Base-by-base conservation (phyloP, 2,888 invertebrate species). In the Neria commutata region DNA sequence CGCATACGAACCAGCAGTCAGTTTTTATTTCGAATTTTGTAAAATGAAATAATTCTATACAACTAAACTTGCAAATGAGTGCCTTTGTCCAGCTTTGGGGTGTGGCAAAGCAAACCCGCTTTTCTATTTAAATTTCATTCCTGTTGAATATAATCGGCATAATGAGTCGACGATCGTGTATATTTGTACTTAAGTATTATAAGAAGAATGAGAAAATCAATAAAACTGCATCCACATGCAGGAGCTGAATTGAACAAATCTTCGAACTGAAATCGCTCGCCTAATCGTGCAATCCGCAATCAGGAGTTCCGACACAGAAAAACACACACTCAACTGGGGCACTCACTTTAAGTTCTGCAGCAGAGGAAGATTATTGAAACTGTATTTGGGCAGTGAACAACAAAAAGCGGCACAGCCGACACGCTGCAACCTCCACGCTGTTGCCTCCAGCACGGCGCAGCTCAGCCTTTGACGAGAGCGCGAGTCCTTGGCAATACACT, bases 311-410 rank as follows among this genome's bases (percentile, higher is more conserved):
- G 37, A 10, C 37, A 37, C 29, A 29, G 6, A 29, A 29, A n/a
- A 14, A 10, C 37, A n/a, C n/a, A 14, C 37, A 37, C 37, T n/a
- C 8, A 37, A 6, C 4, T 37, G 14, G 14, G 4, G 5, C 19
- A 76, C 79, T 79, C 73, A 79, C 79, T 80, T 79, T 55, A 79
- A 73, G 70, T 75, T 75, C 67, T 77, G 70, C 68, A 80, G 70
- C 60, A 79, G 73, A 69, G 73, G 73, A 67, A 73, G 75, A 71
- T 74, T 71, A 70, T 71, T 71, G 62, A 77, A 67, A 67, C 73
- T 73, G 69, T 73, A 75, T 58, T 72, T 74, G 64, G 72, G 68
- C 66, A 79, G 62, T 54, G 79, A 73, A 65, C 79, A 79, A 70
- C 80, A 79, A 64, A 77, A 77, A 24, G 76, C 74, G 58, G 71